These are phyloP conservation scores for Diplodus puntazzo DNA, from an alignment of 2,797 vertebrate genomes.

Conservation along the genomic window DNA sequence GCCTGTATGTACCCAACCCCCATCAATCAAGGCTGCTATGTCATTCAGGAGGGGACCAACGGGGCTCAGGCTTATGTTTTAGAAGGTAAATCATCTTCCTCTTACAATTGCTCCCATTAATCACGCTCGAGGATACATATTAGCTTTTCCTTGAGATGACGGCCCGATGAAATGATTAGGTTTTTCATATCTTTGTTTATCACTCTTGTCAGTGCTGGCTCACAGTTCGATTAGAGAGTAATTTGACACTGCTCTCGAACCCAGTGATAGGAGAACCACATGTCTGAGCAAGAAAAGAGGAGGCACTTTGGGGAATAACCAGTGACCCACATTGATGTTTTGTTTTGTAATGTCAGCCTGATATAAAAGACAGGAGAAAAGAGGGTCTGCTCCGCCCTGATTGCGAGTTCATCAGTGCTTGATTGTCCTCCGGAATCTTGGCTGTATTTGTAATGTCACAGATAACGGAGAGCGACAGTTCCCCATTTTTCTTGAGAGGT, in stretches of 20 bases:
- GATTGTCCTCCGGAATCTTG: constrained; percentile 38
- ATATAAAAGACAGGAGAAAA: constrained; percentile 19
- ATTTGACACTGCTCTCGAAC: constrained; percentile 20
- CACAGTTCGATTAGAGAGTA: constrained; percentile 21
- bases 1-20: constrained; percentile 76
- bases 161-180: constrained; percentile 13
- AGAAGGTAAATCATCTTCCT: constrained; percentile 78
- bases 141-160: constrained; percentile 29
- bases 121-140: constrained; percentile 23
- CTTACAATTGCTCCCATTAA: constrained; percentile 23
- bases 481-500: constrained; percentile 30
- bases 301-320: constrained; percentile 28
- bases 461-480: constrained; percentile 30
- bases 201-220: constrained; percentile 13
- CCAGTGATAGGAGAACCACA: constrained; percentile 27
- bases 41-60: constrained; percentile 82
- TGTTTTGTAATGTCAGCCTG: constrained; percentile 49
- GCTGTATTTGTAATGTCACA: constrained; percentile 42
- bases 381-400: not conserved
- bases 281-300: constrained; percentile 25
- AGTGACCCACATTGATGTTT: constrained; percentile 25
- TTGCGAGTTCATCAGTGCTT: constrained; percentile 29
- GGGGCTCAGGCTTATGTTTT: constrained; percentile 83
- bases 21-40: constrained; percentile 76
- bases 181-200: constrained; percentile 13